phyloP scores from a whole-genome alignment of 2,888 invertebrate species.

The Barypeithes pellucidus region DNA sequence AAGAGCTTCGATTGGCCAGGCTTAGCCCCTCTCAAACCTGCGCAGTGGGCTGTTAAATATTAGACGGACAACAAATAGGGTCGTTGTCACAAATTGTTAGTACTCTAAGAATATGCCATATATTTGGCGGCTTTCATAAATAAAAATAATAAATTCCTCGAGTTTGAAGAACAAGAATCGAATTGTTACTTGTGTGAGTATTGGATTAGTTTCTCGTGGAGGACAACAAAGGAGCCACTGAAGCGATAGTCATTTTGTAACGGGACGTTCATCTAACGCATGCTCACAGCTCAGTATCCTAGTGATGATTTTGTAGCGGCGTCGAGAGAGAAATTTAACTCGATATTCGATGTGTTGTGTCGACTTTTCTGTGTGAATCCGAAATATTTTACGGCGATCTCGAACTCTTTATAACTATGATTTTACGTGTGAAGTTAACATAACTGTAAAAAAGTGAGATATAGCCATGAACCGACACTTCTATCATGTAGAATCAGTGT shows the following conservation, averaged over 20 bases:
- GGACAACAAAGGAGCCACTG: constrained; percentile 60
- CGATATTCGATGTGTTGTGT: constrained; percentile 62
- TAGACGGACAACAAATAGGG: constrained; percentile 59
- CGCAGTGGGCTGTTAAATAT: constrained; percentile 37
- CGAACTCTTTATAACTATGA: constrained; percentile 55
- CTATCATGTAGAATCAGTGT: constrained; percentile 63
- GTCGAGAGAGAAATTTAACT: constrained; percentile 61
- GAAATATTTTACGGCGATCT: constrained; percentile 53
- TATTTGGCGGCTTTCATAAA: constrained; percentile 17
- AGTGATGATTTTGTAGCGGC: constrained; percentile 63
- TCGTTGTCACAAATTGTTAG: constrained; percentile 61
- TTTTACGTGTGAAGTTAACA: constrained; percentile 57
- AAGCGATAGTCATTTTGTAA: constrained; percentile 61
- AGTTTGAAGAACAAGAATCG: constrained; percentile 10
- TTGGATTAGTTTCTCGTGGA: constrained; percentile 19
- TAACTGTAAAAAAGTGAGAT: constrained; percentile 41
- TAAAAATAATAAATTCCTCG: constrained; percentile 12
- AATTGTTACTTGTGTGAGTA: not conserved
- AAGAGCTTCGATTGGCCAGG: constrained; percentile 48
- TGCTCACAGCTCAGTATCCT: constrained; percentile 59
- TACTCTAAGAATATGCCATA: constrained; percentile 47
- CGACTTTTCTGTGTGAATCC: constrained; percentile 57
- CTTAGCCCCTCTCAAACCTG: constrained; percentile 51
- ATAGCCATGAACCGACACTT: constrained; percentile 60
- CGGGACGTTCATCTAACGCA: constrained; percentile 61